Percentiles rank a stretch among this genome's conserved stretches.
phyloP scores from a whole-genome alignment of 2,113 vertebrate species.

The Triplophysa dalaica region DNA sequence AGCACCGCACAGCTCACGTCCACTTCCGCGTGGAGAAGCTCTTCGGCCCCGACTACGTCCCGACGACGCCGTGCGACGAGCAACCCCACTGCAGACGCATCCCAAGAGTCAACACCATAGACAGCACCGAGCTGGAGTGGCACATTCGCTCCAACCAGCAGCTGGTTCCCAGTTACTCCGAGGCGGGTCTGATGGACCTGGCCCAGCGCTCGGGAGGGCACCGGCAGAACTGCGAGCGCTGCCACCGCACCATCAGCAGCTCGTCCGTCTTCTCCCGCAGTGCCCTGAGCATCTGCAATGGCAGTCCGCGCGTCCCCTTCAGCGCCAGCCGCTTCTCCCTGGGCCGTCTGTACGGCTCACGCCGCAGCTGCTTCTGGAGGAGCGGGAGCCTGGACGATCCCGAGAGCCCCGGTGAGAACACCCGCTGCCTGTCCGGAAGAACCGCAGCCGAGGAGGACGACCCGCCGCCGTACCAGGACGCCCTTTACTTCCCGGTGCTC shows the following conservation, averaged over 20 bases:
- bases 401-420: constrained; percentile 89
- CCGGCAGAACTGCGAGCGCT: constrained; percentile 91
- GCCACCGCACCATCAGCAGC: constrained; percentile 91
- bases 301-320: constrained; percentile 84
- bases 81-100: constrained; percentile 85
- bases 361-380: constrained; percentile 89
- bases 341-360: constrained; percentile 86
- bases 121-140: constrained; percentile 96
- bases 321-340: constrained; percentile 89
- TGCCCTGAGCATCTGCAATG: constrained; percentile 90
- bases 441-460: constrained; percentile 80
- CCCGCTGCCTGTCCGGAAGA: constrained; percentile 84
- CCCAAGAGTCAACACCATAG: constrained; percentile 92
- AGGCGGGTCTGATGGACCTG: constrained; percentile 93
- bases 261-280: constrained; percentile 97
- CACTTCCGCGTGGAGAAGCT: constrained; percentile 97
- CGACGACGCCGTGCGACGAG: constrained; percentile 86
- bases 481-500: constrained; percentile 91
- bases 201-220: constrained; percentile 79
- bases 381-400: constrained; percentile 83
- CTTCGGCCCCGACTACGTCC: constrained; percentile 89
- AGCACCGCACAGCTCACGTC: constrained; percentile 89
- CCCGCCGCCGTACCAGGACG: constrained; percentile 91
- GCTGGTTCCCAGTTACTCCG: constrained; percentile 95
- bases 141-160: constrained; percentile 97